phyloP scores from a whole-genome alignment of 2,888 invertebrate genomes.

The Sphaeridia pumilis region DNA sequence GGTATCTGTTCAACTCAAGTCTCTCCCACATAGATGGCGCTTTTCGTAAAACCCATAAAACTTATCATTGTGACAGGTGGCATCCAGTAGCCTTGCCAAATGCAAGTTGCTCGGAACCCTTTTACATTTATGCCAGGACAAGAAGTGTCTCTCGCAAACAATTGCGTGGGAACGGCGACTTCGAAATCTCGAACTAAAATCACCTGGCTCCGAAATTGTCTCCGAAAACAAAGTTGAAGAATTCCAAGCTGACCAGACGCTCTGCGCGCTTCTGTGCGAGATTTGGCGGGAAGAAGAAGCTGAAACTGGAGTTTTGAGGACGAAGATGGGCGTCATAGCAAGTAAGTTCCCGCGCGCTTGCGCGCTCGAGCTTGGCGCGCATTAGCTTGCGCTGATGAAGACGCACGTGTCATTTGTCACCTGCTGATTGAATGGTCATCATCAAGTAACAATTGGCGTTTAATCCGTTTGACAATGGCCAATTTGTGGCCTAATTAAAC shows the following conservation, averaged over 20 bases:
- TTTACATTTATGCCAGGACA: slow-evolving; percentile 29
- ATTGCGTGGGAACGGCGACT: slow-evolving; percentile 24
- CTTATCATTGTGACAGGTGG: slow-evolving; percentile 14
- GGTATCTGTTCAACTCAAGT: slow-evolving; percentile 10
- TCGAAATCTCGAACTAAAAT: neutral
- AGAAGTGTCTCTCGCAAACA: slow-evolving; percentile 29
- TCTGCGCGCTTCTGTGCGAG: slow-evolving; percentile 25
- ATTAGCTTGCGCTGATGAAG: too few species aligned
- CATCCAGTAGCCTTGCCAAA: slow-evolving; percentile 20
- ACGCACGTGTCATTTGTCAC: too few species aligned
- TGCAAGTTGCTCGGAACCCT: slow-evolving; percentile 23
- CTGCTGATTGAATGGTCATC: too few species aligned
- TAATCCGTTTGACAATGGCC: too few species aligned
- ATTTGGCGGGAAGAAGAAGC: slow-evolving; percentile 32
- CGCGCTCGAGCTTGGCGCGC: too few species aligned
- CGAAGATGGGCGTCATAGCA: slow-evolving; percentile 27
- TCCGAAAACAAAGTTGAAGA: neutral
- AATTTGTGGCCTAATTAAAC: too few species aligned
- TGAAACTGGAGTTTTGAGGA: slow-evolving; percentile 22
- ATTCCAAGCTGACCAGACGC: slow-evolving; percentile 13
- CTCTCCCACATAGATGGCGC: neutral
- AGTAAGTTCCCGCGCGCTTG: too few species aligned
- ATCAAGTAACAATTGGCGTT: too few species aligned
- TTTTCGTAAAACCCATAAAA: too few species aligned
- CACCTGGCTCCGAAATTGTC: neutral